Evolutionary conservation across 2,888 invertebrate genomes (phyloP).

Genomic region (Xylota sylvarum): DNA sequence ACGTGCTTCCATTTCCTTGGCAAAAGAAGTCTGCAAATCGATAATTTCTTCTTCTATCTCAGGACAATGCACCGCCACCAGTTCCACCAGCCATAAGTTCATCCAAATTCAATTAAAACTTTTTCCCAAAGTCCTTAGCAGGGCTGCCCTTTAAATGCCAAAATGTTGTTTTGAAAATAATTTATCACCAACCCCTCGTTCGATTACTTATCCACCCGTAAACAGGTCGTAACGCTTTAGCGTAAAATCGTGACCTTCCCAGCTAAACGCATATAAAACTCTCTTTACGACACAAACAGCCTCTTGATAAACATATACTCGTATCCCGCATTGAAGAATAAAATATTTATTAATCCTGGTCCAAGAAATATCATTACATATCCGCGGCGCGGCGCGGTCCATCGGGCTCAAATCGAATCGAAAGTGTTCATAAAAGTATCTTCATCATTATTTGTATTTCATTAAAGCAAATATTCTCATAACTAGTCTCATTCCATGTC

Average conservation of each 20-base stretch:
- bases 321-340: background rate
- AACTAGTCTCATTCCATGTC: background rate
- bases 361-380: background rate
- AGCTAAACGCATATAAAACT: background rate
- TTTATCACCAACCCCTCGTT: background rate
- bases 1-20: no score
- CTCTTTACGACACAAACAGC: background rate
- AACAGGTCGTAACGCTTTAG: background rate
- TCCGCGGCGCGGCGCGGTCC: background rate
- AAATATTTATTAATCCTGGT: constrained; percentile 11
- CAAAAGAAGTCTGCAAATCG: no score
- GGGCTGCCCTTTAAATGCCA: background rate
- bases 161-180: background rate
- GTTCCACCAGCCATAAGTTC: background rate
- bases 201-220: constrained; percentile 6
- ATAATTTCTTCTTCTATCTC: no score
- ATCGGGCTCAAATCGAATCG: constrained; percentile 5
- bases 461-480: background rate
- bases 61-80: no score
- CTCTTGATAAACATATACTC: background rate
- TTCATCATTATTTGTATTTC: constrained; percentile 9
- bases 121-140: background rate
- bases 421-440: constrained; percentile 31
- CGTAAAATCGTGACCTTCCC: background rate
- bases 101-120: background rate